Percentiles rank a stretch among this genome's conserved stretches.
These are phyloP conservation scores for Balaeniceps rex DNA, from an alignment of 2,113 vertebrate genomes.

Conservation along the genomic window DNA sequence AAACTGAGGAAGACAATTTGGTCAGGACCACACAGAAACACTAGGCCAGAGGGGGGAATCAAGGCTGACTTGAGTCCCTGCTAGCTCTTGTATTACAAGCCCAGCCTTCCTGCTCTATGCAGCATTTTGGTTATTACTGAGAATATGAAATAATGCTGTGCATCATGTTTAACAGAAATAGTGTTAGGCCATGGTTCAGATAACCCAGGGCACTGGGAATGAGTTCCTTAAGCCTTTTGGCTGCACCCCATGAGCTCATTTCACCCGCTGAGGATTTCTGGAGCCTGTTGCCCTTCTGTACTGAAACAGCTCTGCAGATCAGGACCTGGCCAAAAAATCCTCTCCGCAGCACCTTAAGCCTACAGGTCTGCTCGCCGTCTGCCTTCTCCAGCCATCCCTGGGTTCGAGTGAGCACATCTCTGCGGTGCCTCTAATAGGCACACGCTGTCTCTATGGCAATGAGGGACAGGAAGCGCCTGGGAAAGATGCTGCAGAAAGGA, in stretches of 20 bases:
- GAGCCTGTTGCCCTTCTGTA: background rate
- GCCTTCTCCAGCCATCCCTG: background rate
- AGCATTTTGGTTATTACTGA: background rate
- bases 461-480: background rate
- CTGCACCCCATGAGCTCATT: background rate
- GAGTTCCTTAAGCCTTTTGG: background rate
- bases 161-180: background rate
- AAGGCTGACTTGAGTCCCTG: background rate
- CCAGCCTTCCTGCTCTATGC: background rate
- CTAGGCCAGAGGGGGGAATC: background rate
- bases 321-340: background rate
- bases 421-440: background rate
- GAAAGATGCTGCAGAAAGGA: conserved; percentile 45
- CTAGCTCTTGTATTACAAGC: background rate
- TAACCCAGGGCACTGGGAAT: background rate
- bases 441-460: conserved; percentile 64
- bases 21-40: background rate
- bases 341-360: background rate
- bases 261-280: background rate
- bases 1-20: background rate
- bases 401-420: background rate
- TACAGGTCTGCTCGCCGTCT: background rate
- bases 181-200: background rate
- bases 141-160: background rate
- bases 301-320: background rate